Conservation (phyloP, 1,140 invertebrate species). For the Sinonovacula constricta region DNA sequence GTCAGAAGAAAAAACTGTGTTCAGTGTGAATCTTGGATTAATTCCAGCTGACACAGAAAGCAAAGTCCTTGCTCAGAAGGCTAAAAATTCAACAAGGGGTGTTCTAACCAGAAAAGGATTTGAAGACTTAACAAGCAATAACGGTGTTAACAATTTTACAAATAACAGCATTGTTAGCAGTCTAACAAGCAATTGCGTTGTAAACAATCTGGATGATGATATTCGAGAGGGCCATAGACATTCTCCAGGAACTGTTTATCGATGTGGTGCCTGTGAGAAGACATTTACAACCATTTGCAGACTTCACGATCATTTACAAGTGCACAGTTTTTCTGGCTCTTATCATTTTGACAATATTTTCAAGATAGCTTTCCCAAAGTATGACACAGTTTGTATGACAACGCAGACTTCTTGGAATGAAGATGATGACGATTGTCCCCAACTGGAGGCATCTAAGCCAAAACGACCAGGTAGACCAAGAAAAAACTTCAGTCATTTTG, state of each 20-base stretch:
- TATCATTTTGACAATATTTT: slow-evolving; percentile 26
- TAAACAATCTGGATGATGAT: neutral
- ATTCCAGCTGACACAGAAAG: slow-evolving; percentile 34
- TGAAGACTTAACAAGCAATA: slow-evolving; percentile 1
- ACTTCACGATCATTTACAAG: slow-evolving; percentile 43
- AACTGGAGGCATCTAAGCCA: neutral
- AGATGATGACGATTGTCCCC: neutral
- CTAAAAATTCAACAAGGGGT: slow-evolving; percentile 14
- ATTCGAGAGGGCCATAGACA: slow-evolving; percentile 22
- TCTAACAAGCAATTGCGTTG: neutral
- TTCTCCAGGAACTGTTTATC: slow-evolving; percentile 2
- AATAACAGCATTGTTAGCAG: neutral
- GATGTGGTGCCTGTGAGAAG: slow-evolving; percentile 26
- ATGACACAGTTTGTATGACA: slow-evolving; percentile 11
- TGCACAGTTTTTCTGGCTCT: slow-evolving; percentile 19
- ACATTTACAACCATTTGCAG: slow-evolving; percentile 29
- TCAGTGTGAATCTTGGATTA: slow-evolving; percentile 46
- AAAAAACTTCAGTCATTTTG: neutral
- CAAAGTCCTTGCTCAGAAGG: slow-evolving; percentile 18
- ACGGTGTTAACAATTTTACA: neutral
- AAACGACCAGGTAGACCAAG: neutral
- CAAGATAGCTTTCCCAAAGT: slow-evolving; percentile 36
- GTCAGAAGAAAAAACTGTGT: slow-evolving; percentile 36
- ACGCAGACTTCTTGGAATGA: slow-evolving; percentile 23
- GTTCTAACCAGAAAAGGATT: slow-evolving; percentile 36